Evolutionary conservation across 2,888 invertebrate species (phyloP), one percentile per base, ranked within the genome.

Genomic region (Nomada lathburiana): DNA sequence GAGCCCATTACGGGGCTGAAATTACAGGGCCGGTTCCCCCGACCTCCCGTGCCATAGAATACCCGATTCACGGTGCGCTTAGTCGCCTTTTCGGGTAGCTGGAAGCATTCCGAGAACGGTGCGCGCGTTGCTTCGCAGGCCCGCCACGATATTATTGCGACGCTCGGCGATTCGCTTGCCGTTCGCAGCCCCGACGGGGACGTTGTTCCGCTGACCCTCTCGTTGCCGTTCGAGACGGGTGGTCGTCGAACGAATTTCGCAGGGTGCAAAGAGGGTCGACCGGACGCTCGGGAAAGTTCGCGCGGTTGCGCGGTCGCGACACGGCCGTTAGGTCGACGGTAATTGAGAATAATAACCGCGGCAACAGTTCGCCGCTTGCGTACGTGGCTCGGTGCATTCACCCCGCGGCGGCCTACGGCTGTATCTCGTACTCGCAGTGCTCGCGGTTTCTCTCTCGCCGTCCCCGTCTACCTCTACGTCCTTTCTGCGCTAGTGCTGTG

Each of bases 1-100:
- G 86, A 87, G 86, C 84, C 91, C 90, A 92, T 93, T 93, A 93
- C 89, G 81, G 87, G 86, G 82, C 88, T 88, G 84, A 93, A 93
- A 93, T 93, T 93, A 93, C 91, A 93, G 93, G 93, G 91, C 89
- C 90, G 87, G 72, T 83, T 79, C 86, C 82, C 83, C 84, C 86
- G 89, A 86, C 86, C 87, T 84, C 76, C 76, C 64, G 78, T 73
- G 79, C 86, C 85, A 82, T 88, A 86, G 87, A 88, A 84, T 52
- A 82, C 80, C 82, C 75, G 72, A 81, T 80, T 84, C 80, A 70
- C 76, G 71, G 70, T 71, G 50, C 53, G 80, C 70, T 83, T 79
- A 71, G 83, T 78, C 65, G 72, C 72, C 62, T 80, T 88, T 88
- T 85, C 82, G 87, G 78, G 29, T 82, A 82, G 72, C 76, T 36